Evolutionary conservation across 2,888 invertebrate genomes (phyloP).

Genomic region (Cheilosia urbana): DNA sequence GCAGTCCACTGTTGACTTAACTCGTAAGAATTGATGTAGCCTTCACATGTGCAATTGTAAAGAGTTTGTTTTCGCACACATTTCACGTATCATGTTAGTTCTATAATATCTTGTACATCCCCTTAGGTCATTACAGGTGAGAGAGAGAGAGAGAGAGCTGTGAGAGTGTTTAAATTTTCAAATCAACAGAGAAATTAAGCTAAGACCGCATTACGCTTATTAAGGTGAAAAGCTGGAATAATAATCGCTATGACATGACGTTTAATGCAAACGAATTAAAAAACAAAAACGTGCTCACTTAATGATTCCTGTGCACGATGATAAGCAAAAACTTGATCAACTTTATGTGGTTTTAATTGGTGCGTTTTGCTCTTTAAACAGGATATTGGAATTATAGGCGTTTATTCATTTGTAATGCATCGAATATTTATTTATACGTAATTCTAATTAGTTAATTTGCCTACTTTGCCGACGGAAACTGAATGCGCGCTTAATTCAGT

Average conservation of each 20-base stretch:
- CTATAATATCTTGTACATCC: slow-evolving; percentile 6
- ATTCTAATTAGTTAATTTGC: slow-evolving; percentile 4
- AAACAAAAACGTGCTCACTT: background rate
- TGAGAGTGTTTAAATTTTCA: slow-evolving; percentile 1
- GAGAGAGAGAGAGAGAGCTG: background rate
- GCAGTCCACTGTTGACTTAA: slow-evolving; percentile 11
- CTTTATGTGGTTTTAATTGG: slow-evolving; percentile 35
- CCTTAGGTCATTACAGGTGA: slow-evolving; percentile 15
- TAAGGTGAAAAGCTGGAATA: background rate
- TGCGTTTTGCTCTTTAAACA: slow-evolving; percentile 35
- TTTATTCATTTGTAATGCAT: slow-evolving; percentile 1
- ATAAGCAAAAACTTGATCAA: slow-evolving; percentile 36
- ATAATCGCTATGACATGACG: slow-evolving; percentile 11
- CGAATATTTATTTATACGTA: background rate
- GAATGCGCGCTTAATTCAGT: background rate
- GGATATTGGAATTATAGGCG: slow-evolving; percentile 42
- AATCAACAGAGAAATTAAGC: background rate
- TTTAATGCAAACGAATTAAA: background rate
- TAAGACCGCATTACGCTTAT: background rate
- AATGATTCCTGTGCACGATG: slow-evolving; percentile 14
- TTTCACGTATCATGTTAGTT: background rate
- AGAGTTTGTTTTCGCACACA: slow-evolving; percentile 6
- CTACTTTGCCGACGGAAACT: slow-evolving; percentile 17
- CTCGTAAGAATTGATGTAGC: slow-evolving; percentile 21
- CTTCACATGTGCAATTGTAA: slow-evolving; percentile 9